These are phyloP conservation scores for Lottia gigantea DNA, from an alignment of 2,888 invertebrate species.

Conservation along the genomic window DNA sequence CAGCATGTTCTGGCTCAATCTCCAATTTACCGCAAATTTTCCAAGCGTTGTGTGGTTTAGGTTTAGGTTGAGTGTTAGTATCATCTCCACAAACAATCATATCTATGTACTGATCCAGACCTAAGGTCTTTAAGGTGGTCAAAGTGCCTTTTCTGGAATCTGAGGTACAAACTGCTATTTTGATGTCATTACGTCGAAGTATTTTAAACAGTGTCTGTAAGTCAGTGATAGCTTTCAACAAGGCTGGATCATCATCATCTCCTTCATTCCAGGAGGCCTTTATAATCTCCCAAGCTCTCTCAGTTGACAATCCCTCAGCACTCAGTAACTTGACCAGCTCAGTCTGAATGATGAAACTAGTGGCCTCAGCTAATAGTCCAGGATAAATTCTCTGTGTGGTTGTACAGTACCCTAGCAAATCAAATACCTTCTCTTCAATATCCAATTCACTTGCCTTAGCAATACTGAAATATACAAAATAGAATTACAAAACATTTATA, in stretches of 20 bases:
- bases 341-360: constrained; percentile 49
- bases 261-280: constrained; percentile 59
- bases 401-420: constrained; percentile 66
- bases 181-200: constrained; percentile 64
- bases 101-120: constrained; percentile 61
- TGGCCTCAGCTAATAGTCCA: constrained; percentile 69
- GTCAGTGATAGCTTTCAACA: constrained; percentile 65
- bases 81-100: constrained; percentile 70
- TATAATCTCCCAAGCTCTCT: constrained; percentile 50
- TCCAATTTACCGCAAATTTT: constrained; percentile 59
- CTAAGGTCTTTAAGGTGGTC: constrained; percentile 43
- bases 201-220: constrained; percentile 65
- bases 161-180: constrained; percentile 69
- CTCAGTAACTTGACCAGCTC: constrained; percentile 52
- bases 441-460: constrained; percentile 60
- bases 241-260: constrained; percentile 49
- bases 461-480: constrained; percentile 48
- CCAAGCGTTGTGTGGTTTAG: constrained; percentile 68
- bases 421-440: constrained; percentile 63
- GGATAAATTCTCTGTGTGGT: constrained; percentile 57
- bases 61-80: constrained; percentile 66
- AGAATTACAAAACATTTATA: no score
- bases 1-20: constrained; percentile 55
- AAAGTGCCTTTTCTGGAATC: constrained; percentile 63
- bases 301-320: constrained; percentile 47